A percentile compares a stretch with the other conserved stretches of the same genome.
phyloP scores from a whole-genome alignment of 2,888 invertebrate species.

The Ichneumoninae sp. region DNA sequence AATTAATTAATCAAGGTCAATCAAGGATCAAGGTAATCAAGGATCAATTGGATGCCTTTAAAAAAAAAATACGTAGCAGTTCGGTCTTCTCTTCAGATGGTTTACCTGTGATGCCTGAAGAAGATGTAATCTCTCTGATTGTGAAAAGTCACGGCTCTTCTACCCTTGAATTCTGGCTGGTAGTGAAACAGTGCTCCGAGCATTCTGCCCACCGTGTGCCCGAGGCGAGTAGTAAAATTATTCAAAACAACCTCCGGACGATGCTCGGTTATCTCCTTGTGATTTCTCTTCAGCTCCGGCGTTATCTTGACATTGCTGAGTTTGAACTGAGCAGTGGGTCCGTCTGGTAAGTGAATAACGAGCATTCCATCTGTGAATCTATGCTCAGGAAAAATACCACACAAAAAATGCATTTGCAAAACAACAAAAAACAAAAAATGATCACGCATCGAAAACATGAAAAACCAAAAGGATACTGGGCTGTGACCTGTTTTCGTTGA shows the following conservation, averaged over 20 bases:
- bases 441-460: constrained; percentile 73
- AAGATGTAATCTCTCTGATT: constrained; percentile 99
- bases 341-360: constrained; percentile 96
- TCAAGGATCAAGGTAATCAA: background rate
- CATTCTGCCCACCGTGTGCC: constrained; percentile 96
- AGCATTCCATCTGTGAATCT: constrained; percentile 92
- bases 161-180: constrained; percentile 97
- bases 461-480: constrained; percentile 87
- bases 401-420: constrained; percentile 39
- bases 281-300: constrained; percentile 91
- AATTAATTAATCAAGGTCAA: constrained; percentile 46
- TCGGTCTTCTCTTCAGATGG: background rate
- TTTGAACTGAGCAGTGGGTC: constrained; percentile 98
- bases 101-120: constrained; percentile 97
- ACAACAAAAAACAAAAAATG: constrained; percentile 22
- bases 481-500: constrained; percentile 96
- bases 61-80: background rate
- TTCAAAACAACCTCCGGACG: constrained; percentile 97
- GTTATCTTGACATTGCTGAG: constrained; percentile 96
- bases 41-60: background rate
- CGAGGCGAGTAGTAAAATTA: constrained; percentile 97
- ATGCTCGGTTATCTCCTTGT: constrained; percentile 93
- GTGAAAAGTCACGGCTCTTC: constrained; percentile 98
- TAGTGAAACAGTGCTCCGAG: constrained; percentile 97
- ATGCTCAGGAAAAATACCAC: constrained; percentile 52